Evolutionary conservation across 1,140 invertebrate genomes (phyloP), one percentile per base, ranked within the genome.

Genomic region (Zeugodacus cucurbitae): DNA sequence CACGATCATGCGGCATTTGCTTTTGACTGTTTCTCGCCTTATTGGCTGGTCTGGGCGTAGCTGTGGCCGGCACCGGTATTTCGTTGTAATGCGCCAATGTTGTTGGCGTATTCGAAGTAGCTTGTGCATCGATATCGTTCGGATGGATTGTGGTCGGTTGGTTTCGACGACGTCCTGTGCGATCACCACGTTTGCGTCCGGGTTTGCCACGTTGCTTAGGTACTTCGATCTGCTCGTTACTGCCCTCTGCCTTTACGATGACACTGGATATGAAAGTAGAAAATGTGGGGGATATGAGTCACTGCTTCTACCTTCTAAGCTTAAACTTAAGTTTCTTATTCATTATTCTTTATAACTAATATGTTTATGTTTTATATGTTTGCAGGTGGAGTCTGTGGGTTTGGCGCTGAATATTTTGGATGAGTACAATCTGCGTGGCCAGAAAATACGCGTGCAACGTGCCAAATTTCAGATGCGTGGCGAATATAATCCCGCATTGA

Each of bases 401-500:
- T 93, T 99, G 89, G 98, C 99, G 1, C 93, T 99, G 67, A 96
- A 98, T 87, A 95, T 99, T 89, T 93, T 99, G 29, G 99, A 99
- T 95, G 99, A 98, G 0, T 97, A 95, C 91, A 95, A 97, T 89
- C 93, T 96, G 34, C 95, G 97, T 91, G 97, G 96, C 0, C 95
- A 97, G 58, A 97, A 96, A 88, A 95, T 98, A 20, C 96, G 96
- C 89, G 98, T 99, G 1, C 98, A 99, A 94, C 95, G 96, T 90
- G 99, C 99, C 0, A 96, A 97, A 91, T 99, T 99, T 92, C 96
- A 98, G 92, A 94, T 99, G 94, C 99, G 99, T 94, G 99, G 99
- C 20, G 95, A 97, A 82, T 99, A 98, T 94, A 97, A 99, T 95
- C 98, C 99, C 14, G 95, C 95, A 0, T 95, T 98, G 59, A 99